Conservation (phyloP, 1,140 invertebrate species). For the Zophobas atratus region DNA sequence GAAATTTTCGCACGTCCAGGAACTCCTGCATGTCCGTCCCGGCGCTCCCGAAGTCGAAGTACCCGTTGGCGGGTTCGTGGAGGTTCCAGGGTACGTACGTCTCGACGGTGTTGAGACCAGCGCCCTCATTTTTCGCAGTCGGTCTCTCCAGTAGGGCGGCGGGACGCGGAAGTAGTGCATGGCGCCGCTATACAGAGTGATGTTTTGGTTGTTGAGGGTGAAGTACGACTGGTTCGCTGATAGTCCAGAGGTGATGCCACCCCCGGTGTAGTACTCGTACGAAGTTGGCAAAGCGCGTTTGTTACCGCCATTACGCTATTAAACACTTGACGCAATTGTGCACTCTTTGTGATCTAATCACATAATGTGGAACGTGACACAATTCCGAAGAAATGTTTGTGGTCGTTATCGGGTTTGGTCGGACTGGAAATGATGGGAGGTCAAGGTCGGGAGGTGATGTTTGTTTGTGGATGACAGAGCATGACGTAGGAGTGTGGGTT, state of each 20-base stretch:
- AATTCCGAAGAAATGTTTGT: no score
- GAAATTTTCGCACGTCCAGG: constrained; percentile 75
- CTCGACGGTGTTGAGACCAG: constrained; percentile 89
- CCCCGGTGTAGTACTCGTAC: constrained; percentile 60
- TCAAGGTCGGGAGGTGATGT: no score
- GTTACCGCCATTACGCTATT: constrained; percentile 18
- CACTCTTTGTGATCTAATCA: no score
- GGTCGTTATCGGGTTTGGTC: no score
- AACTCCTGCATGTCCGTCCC: constrained; percentile 81
- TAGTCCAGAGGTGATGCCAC: constrained; percentile 56
- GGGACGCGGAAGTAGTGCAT: constrained; percentile 94
- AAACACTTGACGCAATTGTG: background rate
- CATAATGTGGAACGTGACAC: no score
- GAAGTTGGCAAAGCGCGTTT: constrained; percentile 49
- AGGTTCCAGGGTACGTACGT: constrained; percentile 96
- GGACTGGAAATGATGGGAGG: no score
- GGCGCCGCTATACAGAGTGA: constrained; percentile 74
- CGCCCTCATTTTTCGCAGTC: constrained; percentile 84
- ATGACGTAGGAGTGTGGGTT: no score
- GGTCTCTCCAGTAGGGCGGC: constrained; percentile 69
- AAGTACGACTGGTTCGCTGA: constrained; percentile 55
- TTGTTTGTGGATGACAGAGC: no score
- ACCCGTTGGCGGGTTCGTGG: constrained; percentile 77
- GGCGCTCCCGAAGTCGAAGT: constrained; percentile 76
- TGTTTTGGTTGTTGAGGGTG: constrained; percentile 58